Evolutionary conservation across 2,888 invertebrate genomes (phyloP).

Genomic region (Ectropis crepuscularia): DNA sequence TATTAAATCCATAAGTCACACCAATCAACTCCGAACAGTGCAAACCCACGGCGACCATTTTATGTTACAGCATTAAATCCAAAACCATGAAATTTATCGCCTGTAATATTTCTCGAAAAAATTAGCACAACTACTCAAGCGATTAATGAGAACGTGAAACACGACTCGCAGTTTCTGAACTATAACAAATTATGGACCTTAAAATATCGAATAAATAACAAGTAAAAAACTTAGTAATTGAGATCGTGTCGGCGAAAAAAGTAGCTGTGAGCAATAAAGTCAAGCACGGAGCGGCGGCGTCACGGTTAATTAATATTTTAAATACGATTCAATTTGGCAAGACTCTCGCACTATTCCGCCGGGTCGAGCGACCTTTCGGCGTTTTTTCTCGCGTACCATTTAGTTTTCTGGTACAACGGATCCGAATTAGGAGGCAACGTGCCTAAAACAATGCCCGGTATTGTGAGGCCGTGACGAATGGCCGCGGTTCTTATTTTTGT

Average conservation of each 20-base stretch:
- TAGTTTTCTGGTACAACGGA: slow-evolving; percentile 68
- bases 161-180: slow-evolving; percentile 68
- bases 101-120: slow-evolving; percentile 76
- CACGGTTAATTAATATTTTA: slow-evolving; percentile 77
- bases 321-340: slow-evolving; percentile 73
- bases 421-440: slow-evolving; percentile 64
- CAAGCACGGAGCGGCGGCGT: slow-evolving; percentile 53
- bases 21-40: slow-evolving; percentile 60
- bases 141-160: slow-evolving; percentile 81
- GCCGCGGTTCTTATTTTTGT: slow-evolving; percentile 74
- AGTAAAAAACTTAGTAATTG: slow-evolving; percentile 67
- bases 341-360: slow-evolving; percentile 54
- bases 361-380: slow-evolving; percentile 55
- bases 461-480: slow-evolving; percentile 78
- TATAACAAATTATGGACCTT: slow-evolving; percentile 74
- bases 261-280: slow-evolving; percentile 62
- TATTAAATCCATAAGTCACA: slow-evolving; percentile 64
- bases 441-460: slow-evolving; percentile 74
- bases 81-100: slow-evolving; percentile 73
- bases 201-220: slow-evolving; percentile 71
- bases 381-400: slow-evolving; percentile 58
- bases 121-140: slow-evolving; percentile 80
- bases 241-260: slow-evolving; percentile 72
- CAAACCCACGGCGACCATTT: slow-evolving; percentile 61
- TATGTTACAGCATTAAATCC: slow-evolving; percentile 69